A percentile compares a stretch with the other conserved stretches of the same genome.
These are phyloP conservation scores for Polietes domitor DNA, from an alignment of 2,888 invertebrate genomes.

Conservation along the genomic window DNA sequence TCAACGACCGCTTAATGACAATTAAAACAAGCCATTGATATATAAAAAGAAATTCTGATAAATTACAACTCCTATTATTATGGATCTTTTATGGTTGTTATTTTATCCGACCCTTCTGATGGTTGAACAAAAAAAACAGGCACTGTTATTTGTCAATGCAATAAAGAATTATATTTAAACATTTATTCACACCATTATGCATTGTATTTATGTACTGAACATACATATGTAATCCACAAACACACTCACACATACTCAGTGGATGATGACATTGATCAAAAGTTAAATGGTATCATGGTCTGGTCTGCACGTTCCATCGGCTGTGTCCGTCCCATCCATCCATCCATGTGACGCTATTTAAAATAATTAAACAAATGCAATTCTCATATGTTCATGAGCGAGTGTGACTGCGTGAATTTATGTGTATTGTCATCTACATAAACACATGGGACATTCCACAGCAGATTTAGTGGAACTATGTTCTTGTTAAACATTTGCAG, in stretches of 20 bases:
- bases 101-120: too few species aligned
- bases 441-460: neutral
- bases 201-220: too few species aligned
- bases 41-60: too few species aligned
- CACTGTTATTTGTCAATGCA: too few species aligned
- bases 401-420: neutral
- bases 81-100: too few species aligned
- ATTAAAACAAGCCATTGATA: too few species aligned
- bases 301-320: constrained; percentile 17
- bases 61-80: neutral
- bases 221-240: too few species aligned
- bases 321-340: neutral
- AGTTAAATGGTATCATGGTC: constrained; percentile 25
- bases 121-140: too few species aligned
- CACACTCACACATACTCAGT: neutral
- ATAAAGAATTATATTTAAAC: neutral
- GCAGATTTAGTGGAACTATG: too few species aligned
- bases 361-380: constrained; percentile 28
- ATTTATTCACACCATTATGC: neutral
- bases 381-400: neutral
- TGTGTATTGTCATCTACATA: too few species aligned
- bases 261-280: constrained; percentile 27
- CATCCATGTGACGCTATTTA: neutral
- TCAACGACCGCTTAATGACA: too few species aligned
- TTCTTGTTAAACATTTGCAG: too few species aligned